Conservation (phyloP, 2,888 invertebrate species). For the Lamellibrachia columna region DNA sequence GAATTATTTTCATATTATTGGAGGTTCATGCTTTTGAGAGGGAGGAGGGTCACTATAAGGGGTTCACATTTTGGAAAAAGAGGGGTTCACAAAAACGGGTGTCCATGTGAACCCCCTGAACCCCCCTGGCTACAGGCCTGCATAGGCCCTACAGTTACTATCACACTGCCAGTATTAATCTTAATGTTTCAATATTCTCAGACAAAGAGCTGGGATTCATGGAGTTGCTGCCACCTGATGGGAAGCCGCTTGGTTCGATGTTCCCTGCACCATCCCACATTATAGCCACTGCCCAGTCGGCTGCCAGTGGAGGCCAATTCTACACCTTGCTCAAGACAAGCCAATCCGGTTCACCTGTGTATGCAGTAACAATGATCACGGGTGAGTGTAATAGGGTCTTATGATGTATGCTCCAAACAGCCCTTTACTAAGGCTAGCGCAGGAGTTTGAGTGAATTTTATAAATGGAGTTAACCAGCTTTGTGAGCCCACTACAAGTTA, state of each 20-base stretch:
- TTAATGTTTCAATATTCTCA: neutral
- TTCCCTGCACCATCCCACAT: neutral
- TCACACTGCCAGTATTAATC: neutral
- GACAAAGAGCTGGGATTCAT: neutral
- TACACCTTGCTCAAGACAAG: neutral
- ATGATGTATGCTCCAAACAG: no score
- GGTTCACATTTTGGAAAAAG: no score
- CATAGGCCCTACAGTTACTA: no score
- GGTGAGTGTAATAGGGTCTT: neutral
- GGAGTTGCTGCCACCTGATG: neutral
- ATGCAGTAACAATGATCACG: neutral
- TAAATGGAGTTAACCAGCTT: no score
- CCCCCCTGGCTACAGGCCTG: no score
- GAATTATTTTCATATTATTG: no score
- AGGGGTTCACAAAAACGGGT: no score
- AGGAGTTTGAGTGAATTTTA: neutral
- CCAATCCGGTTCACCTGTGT: neutral
- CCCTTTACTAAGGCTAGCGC: no score
- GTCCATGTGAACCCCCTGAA: no score
- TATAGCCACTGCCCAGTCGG: constrained; percentile 11
- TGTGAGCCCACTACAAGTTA: neutral
- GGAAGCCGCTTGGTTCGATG: neutral
- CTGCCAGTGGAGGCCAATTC: neutral
- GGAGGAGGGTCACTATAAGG: no score
- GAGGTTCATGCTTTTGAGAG: no score